A percentile compares a stretch with the other conserved stretches of the same genome.
phyloP scores from a whole-genome alignment of 2,113 vertebrate genomes.

The Dryoscopus gambensis region DNA sequence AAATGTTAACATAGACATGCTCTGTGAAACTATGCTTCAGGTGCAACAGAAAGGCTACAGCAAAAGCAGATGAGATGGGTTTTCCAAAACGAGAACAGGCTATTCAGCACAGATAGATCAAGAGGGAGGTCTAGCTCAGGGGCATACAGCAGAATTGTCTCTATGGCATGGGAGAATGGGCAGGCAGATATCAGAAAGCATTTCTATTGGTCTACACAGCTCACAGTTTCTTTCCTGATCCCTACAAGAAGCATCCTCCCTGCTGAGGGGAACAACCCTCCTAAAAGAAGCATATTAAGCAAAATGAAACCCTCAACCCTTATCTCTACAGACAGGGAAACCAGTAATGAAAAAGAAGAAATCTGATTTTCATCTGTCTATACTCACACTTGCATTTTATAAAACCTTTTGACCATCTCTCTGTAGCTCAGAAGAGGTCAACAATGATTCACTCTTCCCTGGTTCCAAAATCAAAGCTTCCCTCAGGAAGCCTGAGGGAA shows the following conservation, averaged over 20 bases:
- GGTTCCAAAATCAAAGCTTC: not conserved
- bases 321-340: not conserved
- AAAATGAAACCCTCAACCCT: not conserved
- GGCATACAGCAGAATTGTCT: not conserved
- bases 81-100: not conserved
- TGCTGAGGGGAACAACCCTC: not conserved
- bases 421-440: not conserved
- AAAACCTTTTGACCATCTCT: not conserved
- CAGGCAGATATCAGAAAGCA: not conserved
- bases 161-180: not conserved
- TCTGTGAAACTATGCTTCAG: not conserved
- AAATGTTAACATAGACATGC: not conserved
- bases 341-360: not conserved
- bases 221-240: not conserved
- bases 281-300: not conserved
- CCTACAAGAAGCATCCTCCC: not conserved
- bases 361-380: not conserved
- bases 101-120: not conserved
- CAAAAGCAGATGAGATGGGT: not conserved
- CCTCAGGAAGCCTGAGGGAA: not conserved
- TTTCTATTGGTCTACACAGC: not conserved
- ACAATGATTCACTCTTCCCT: not conserved
- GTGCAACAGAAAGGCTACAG: not conserved
- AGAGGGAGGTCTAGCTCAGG: not conserved
- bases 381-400: not conserved